Conservation (phyloP, 2,888 invertebrate genomes). For the Lathronympha strigana region DNA sequence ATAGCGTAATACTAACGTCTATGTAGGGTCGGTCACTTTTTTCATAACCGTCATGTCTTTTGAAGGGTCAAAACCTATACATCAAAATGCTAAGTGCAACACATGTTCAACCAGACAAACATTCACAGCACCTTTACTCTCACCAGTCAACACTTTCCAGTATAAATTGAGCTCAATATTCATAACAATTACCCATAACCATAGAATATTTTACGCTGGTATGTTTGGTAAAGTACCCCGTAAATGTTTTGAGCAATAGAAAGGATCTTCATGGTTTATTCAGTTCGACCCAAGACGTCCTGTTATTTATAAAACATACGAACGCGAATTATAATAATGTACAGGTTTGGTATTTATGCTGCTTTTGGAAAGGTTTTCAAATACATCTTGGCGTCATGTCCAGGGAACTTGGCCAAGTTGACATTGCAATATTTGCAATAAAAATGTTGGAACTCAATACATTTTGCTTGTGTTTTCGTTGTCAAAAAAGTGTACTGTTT, state of each 20-base stretch:
- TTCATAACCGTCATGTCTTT: conserved; percentile 10
- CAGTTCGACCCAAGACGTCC: conserved; percentile 4
- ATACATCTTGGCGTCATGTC: too few species aligned
- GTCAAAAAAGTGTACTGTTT: too few species aligned
- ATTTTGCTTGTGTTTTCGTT: too few species aligned
- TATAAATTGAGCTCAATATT: not conserved
- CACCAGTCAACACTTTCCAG: not conserved
- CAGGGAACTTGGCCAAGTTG: too few species aligned
- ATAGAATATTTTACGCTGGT: not conserved
- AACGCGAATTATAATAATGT: too few species aligned
- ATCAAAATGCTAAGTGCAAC: conserved; percentile 27
- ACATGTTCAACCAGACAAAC: conserved; percentile 22
- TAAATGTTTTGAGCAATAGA: not conserved
- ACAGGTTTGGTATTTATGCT: too few species aligned
- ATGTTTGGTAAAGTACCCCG: not conserved
- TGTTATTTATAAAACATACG: conserved; percentile 1
- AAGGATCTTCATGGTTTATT: conserved; percentile 34
- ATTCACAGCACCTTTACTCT: not conserved
- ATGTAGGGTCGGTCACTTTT: not conserved
- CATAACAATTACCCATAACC: not conserved
- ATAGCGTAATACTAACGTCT: not conserved
- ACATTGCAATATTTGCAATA: too few species aligned
- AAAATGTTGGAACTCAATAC: too few species aligned
- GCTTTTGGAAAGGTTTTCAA: too few species aligned
- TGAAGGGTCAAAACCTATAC: conserved; percentile 24